Percentiles rank a stretch among this genome's conserved stretches.
phyloP scores from a whole-genome alignment of 92 coral and sea anemone genomes.

The Parazoanthus swiftii region DNA sequence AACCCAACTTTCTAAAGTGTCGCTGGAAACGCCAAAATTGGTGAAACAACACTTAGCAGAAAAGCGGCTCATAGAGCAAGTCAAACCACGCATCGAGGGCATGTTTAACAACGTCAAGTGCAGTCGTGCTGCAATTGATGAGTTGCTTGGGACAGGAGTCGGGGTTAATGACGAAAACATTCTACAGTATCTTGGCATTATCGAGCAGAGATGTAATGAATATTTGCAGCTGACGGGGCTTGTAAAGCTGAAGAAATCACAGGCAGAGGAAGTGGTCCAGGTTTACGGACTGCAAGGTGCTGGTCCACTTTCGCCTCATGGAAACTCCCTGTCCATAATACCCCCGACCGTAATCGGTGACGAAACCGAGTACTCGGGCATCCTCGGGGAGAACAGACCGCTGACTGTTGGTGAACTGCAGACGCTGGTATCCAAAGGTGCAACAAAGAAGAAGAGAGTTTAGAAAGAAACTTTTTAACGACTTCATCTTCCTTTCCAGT shows the following conservation, averaged over 20 bases:
- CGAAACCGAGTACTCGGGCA: conserved; percentile 31
- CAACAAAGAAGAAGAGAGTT: not conserved
- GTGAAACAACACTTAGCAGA: conserved; percentile 54
- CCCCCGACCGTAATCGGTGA: conserved; percentile 82
- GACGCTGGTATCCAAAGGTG: conserved; percentile 61
- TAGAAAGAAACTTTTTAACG: not conserved
- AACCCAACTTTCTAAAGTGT: conserved; percentile 51
- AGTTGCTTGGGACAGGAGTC: conserved; percentile 87
- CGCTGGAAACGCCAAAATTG: conserved; percentile 51
- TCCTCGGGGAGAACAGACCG: conserved; percentile 62
- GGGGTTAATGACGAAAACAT: conserved; percentile 81
- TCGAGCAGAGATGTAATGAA: conserved; percentile 93
- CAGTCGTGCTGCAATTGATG: conserved; percentile 77
- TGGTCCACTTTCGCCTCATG: conserved; percentile 75
- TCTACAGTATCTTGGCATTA: conserved; percentile 84
- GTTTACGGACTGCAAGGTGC: conserved; percentile 76
- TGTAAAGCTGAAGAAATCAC: conserved; percentile 58
- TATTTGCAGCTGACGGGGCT: conserved; percentile 72
- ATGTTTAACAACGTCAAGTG: conserved; percentile 75
- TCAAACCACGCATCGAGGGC: conserved; percentile 79
- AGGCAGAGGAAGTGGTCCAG: conserved; percentile 52
- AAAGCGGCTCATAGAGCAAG: conserved; percentile 64
- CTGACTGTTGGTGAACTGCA: conserved; percentile 84
- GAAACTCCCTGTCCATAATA: conserved; percentile 52
- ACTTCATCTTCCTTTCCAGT: not conserved